Conservation (phyloP, 1,140 invertebrate species). For the Drosophila nebulosa region DNA sequence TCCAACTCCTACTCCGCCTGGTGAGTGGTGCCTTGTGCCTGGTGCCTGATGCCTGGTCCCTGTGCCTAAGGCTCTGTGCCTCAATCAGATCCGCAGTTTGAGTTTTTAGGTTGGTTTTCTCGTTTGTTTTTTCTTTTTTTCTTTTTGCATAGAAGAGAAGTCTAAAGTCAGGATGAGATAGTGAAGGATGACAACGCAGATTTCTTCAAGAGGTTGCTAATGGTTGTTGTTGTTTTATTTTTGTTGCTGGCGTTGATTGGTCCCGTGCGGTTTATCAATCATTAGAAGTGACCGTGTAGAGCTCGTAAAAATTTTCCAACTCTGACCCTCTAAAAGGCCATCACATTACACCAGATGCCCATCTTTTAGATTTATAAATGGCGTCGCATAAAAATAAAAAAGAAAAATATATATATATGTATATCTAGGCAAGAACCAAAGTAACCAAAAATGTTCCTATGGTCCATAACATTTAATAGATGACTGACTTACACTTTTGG, state of each 20-base stretch:
- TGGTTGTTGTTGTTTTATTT: constrained; percentile 5
- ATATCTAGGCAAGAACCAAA: not conserved
- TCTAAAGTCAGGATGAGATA: constrained; percentile 9
- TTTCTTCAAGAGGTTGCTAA: constrained; percentile 20
- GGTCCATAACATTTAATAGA: constrained; percentile 53
- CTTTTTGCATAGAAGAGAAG: constrained; percentile 35
- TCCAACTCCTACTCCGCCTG: not conserved
- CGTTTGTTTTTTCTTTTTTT: constrained; percentile 12
- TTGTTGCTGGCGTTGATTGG: constrained; percentile 52
- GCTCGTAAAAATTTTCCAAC: constrained; percentile 49
- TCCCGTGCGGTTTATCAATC: constrained; percentile 75
- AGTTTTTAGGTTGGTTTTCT: constrained; percentile 25
- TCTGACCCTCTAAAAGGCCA: constrained; percentile 62
- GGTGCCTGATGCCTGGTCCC: not conserved
- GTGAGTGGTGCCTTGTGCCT: not conserved
- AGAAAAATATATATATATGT: not conserved
- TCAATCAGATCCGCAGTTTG: constrained; percentile 13
- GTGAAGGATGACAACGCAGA: constrained; percentile 43
- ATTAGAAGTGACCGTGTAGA: constrained; percentile 53
- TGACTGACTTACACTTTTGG: not conserved
- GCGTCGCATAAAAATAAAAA: constrained; percentile 39
- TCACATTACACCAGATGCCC: constrained; percentile 50
- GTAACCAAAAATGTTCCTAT: constrained; percentile 35
- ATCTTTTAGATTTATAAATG: constrained; percentile 57
- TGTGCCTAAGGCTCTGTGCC: not conserved